A percentile compares a stretch with the other conserved stretches of the same genome.
Conservation (phyloP, 2,797 vertebrate genomes). For the Otolemur crassicaudatus region DNA sequence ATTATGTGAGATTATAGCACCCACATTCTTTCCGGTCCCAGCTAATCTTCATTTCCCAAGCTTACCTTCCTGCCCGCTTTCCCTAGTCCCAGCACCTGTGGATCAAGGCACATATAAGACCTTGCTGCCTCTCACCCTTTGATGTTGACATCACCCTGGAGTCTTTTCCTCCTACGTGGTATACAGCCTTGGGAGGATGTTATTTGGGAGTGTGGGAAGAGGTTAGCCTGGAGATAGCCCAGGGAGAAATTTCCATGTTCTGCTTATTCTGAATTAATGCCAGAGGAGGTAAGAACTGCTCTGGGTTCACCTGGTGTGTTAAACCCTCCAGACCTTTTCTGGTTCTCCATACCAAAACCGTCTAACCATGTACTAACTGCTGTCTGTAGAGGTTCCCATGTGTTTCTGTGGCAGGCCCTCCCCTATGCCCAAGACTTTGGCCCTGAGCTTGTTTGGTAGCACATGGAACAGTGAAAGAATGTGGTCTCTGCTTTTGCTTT, state of each 20-base stretch:
- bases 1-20: slow-evolving; percentile 83
- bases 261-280: slow-evolving; percentile 24
- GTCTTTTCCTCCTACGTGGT: slow-evolving; percentile 56
- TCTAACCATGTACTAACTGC: slow-evolving; percentile 20
- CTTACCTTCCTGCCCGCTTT: slow-evolving; percentile 29
- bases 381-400: neutral
- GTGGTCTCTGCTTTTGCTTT: neutral
- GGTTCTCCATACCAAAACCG: neutral
- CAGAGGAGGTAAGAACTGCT: neutral
- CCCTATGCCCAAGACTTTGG: neutral
- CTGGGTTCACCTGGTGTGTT: neutral
- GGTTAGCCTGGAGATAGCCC: neutral
- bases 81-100: neutral
- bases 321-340: neutral
- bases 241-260: neutral
- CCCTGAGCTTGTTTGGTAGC: neutral
- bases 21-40: slow-evolving; percentile 75
- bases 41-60: slow-evolving; percentile 80
- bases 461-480: neutral
- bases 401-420: neutral
- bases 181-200: slow-evolving; percentile 59
- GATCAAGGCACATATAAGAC: slow-evolving; percentile 29
- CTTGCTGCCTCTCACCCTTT: slow-evolving; percentile 45
- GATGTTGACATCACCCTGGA: slow-evolving; percentile 63
- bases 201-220: slow-evolving; percentile 33